Percentiles rank a stretch among this genome's conserved stretches.
phyloP scores from a whole-genome alignment of 2,113 vertebrate species.

The Chlorodrepanis virens region DNA sequence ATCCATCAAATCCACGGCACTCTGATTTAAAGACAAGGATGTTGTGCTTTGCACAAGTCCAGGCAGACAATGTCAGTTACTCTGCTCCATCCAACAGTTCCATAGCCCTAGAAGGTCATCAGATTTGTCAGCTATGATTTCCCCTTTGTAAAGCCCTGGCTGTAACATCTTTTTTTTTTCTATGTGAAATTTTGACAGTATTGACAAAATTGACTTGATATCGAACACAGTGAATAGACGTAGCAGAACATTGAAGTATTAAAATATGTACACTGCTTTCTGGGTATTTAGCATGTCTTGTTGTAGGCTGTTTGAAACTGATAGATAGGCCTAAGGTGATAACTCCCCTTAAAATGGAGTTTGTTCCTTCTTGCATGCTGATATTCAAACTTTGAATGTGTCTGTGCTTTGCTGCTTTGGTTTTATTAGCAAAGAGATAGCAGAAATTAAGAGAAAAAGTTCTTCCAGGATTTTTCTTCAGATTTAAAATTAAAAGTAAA shows the following conservation, averaged over 20 bases:
- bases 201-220: neutral
- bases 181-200: neutral
- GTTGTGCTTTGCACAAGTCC: too few relatives aligned
- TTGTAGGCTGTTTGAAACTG: neutral
- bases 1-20: neutral
- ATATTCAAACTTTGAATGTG: neutral
- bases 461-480: neutral
- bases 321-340: neutral
- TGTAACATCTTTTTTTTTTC: neutral
- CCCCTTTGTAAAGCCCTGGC: neutral
- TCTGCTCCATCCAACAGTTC: neutral
- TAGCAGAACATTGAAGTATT: neutral
- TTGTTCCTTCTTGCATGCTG: neutral
- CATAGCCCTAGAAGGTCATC: neutral
- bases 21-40: neutral
- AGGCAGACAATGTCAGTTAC: neutral
- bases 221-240: neutral
- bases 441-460: neutral
- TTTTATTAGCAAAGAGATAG: neutral
- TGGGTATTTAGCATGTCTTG: neutral
- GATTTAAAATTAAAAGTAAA: neutral
- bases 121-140: neutral
- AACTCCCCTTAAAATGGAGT: neutral
- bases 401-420: neutral
- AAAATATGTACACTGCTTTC: neutral